A percentile compares a stretch with the other conserved stretches of the same genome.
Evolutionary conservation across 2,888 invertebrate species (phyloP).

Genomic region (Atherix ibis): DNA sequence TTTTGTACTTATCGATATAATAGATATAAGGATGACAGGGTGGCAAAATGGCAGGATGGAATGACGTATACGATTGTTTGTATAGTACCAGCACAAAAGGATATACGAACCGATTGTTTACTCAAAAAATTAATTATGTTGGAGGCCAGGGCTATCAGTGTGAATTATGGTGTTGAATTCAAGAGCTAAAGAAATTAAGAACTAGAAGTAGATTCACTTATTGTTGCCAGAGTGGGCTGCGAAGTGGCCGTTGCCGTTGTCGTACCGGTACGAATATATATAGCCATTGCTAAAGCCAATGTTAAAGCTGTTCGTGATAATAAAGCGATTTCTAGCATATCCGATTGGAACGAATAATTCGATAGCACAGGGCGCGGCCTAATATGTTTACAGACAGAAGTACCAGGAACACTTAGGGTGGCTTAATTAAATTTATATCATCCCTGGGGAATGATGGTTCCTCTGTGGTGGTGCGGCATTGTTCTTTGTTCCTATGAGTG

Average conservation of each 20-base stretch:
- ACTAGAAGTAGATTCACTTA: background rate
- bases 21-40: no score
- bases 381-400: slow-evolving; percentile 10
- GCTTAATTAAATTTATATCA: slow-evolving; percentile 12
- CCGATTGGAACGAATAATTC: no score
- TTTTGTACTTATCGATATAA: no score
- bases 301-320: background rate
- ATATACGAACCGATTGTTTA: no score
- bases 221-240: background rate
- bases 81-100: no score
- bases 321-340: background rate
- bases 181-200: slow-evolving; percentile 1
- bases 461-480: no score
- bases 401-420: slow-evolving; percentile 5
- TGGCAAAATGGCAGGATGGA: no score
- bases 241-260: no score
- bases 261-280: no score
- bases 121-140: slow-evolving; percentile 13
- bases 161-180: slow-evolving; percentile 11
- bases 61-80: no score
- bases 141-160: slow-evolving; percentile 10
- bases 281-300: no score
- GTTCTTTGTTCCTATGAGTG: no score
- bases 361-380: slow-evolving; percentile 7
- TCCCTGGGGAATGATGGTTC: slow-evolving; percentile 2